phyloP scores from a whole-genome alignment of 2,888 invertebrate genomes.

The Pristionchus fissidentatus region DNA sequence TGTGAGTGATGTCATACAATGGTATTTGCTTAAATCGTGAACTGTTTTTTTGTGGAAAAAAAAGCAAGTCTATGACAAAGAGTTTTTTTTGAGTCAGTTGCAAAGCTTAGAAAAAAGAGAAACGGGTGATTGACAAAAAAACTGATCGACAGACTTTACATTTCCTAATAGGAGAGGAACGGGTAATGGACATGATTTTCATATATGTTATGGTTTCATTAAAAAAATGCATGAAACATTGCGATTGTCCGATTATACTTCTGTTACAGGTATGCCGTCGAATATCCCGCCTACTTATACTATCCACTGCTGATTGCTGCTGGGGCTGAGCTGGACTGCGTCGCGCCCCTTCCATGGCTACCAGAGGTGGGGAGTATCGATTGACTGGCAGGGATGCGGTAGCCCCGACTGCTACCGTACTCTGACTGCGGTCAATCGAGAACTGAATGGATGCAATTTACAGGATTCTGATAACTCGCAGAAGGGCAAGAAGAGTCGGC shows the following conservation, averaged over 20 bases:
- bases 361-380: not conserved
- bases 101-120: no score
- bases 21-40: no score
- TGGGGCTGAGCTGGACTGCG: not conserved
- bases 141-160: no score
- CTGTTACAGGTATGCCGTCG: not conserved
- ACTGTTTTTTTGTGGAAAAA: no score
- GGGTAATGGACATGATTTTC: no score
- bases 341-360: not conserved
- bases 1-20: not conserved
- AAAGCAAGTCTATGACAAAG: no score
- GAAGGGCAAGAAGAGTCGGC: not conserved
- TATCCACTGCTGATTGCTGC: not conserved
- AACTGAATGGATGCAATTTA: not conserved
- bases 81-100: no score
- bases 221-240: not conserved
- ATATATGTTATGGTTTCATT: no score
- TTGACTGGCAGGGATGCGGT: not conserved
- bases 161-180: no score
- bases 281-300: not conserved
- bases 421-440: not conserved
- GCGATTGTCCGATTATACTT: no score
- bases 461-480: conserved; percentile 15
- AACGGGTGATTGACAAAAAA: no score
- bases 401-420: not conserved